Base-by-base conservation (phyloP, 2,797 vertebrate species). In the Acipenser ruthenus region DNA sequence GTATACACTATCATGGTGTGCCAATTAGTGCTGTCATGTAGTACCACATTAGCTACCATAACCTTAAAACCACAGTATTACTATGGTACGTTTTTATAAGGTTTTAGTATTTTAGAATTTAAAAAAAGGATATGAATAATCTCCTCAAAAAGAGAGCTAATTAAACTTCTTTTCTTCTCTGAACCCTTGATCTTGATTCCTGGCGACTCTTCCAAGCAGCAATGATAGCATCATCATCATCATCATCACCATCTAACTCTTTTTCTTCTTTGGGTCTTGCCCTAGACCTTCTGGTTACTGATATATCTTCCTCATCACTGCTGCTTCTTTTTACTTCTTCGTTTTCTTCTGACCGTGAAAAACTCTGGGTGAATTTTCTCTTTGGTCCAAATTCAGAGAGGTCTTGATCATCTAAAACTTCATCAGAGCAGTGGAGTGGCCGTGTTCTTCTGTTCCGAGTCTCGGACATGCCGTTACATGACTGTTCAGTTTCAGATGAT, bases 121-220 rank as follows among this genome's bases (percentile, higher is more conserved):
- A 37, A 37, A 37, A 37, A 37, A 5, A 4, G 37, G 37, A 37
- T 5, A 5, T 5, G 5, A 37, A 4, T 37, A 37, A 37, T 37
- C 37, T 37, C 37, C 37, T 37, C 37, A 37, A 37, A 37, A 4
- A 37, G 37, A 37, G 37, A 37, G 5, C 37, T 37, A 37, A 9
- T 79, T 75, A 88, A 50, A 87, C 81, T 65, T 90, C 81, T 69
- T 77, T 83, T 65, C 75, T 65, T 60, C 64, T 60, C 68, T 78
- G 85, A 50, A 87, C 74, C 69, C 87, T 90, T 56, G 85, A 79
- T 64, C 89, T 93, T 0, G 83, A 86, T 61, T 94, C 91, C 67
- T 91, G 90, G 67, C 91, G 89, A 8, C 77, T 88, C 73, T 91
- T 91, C 96, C 96, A 99, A 1, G 95, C 93, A 1, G 78, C 76